phyloP scores from a whole-genome alignment of 2,888 invertebrate genomes.

The Epirrhoe alternata region DNA sequence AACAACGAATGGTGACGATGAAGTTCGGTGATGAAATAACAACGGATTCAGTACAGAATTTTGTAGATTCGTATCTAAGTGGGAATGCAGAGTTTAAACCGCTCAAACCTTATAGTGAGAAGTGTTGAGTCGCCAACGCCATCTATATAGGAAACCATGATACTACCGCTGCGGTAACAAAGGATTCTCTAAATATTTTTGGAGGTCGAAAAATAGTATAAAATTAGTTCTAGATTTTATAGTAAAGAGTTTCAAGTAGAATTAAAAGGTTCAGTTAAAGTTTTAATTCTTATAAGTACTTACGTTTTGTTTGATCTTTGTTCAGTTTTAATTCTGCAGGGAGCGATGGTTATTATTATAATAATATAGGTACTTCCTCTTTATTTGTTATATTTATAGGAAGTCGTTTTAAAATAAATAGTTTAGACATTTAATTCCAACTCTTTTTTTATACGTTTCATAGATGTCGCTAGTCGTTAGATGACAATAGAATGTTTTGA shows the following conservation, averaged over 20 bases:
- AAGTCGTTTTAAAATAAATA: too few species aligned
- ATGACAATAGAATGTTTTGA: constrained; percentile 8
- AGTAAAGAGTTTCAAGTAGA: too few species aligned
- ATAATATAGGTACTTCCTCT: too few species aligned
- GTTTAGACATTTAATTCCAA: background rate
- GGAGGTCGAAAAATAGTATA: too few species aligned
- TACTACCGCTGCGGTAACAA: background rate
- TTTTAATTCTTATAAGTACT: too few species aligned
- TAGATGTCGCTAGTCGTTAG: constrained; percentile 28
- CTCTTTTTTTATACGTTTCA: background rate
- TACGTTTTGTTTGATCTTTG: too few species aligned
- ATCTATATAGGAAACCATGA: background rate
- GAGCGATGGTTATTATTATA: too few species aligned
- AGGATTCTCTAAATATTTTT: too few species aligned
- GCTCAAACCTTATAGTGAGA: constrained; percentile 79
- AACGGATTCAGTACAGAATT: constrained; percentile 88
- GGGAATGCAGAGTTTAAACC: constrained; percentile 84
- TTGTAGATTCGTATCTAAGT: constrained; percentile 87
- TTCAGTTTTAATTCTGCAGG: too few species aligned
- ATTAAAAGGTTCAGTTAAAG: too few species aligned
- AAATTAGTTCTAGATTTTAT: too few species aligned
- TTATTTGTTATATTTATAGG: too few species aligned
- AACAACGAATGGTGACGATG: constrained; percentile 88
- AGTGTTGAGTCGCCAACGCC: constrained; percentile 60
- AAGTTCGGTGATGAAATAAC: constrained; percentile 89